Base-by-base conservation (phyloP, 2,113 vertebrate genomes). In the Limanda limanda region DNA sequence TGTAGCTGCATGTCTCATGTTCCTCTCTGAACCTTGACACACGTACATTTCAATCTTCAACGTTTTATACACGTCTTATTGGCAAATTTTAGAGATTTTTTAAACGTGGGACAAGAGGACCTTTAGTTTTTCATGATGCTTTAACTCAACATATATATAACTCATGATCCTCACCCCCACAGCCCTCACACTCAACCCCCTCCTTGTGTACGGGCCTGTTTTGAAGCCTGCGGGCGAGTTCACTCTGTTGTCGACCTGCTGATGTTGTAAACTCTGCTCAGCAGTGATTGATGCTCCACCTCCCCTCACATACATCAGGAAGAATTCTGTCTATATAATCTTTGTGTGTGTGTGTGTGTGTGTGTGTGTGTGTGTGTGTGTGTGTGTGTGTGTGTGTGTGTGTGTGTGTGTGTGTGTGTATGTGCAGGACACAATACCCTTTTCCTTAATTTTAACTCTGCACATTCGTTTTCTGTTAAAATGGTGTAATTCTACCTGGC, bases 211-310 rank as follows among this genome's bases (percentile, higher is more conserved):
- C 65, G 65, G 57, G 17, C 78, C 52, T 24, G 31, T 31, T 31
- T 31, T 31, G 84, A 48, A 23, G 35, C 37, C 81, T 47, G 35
- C 12, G 42, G 68, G 23, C 37, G 2, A 35, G 1, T 56, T 71
- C 18, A 4, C 27, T 68, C 47, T 23, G 14, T 51, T 77, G 60
- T 76, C 0, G 25, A 11, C 14, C 25, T 60, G 4, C 11, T 71
- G 27, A 51, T 66, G 56, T 15, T 66, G 17, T 69, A 65, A 71
- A 78, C 9, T 20, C 6, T 31, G 42, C 37, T 76, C 3, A 67
- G 14, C 27, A 23, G 23, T 65, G 60, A 83, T 48, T 69, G 73
- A 74, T 74, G 64, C 5, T 35, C 1, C 51, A 18, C 35, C 51
- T 37, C 4, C 40, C 10, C 12, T 74, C 15, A 13, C n/a, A 24